A percentile compares a stretch with the other conserved stretches of the same genome.
phyloP scores from a whole-genome alignment of 2,888 invertebrate species.

The Trimorus sp. region DNA sequence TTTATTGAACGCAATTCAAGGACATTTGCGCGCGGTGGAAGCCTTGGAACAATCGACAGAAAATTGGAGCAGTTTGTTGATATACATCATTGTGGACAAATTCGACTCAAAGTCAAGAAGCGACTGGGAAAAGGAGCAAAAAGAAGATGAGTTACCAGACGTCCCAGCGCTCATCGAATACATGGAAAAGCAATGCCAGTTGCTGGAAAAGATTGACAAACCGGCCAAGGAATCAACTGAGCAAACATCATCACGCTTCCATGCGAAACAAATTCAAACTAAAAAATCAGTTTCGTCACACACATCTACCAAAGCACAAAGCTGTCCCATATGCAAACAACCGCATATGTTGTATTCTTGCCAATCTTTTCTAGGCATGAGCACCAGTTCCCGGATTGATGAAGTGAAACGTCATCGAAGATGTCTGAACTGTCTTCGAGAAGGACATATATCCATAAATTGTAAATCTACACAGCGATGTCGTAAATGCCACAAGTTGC shows the following conservation, averaged over 20 bases:
- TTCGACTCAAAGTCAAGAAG: conserved; percentile 64
- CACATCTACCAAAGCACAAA: background rate
- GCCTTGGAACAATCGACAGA: conserved; percentile 67
- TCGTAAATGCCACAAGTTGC: conserved; percentile 14
- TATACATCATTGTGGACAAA: conserved; percentile 68
- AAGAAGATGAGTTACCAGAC: conserved; percentile 13
- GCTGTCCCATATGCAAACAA: conserved; percentile 11
- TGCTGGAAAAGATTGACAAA: conserved; percentile 32
- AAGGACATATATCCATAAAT: conserved; percentile 1
- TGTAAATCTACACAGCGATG: conserved; percentile 13
- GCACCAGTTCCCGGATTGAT: background rate
- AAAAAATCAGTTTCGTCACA: background rate
- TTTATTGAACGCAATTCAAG: conserved; percentile 62
- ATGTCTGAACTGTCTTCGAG: conserved; percentile 20
- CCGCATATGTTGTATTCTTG: conserved; percentile 20
- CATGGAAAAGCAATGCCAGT: conserved; percentile 33
- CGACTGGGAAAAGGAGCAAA: conserved; percentile 65
- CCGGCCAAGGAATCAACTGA: conserved; percentile 11
- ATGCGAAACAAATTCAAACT: background rate
- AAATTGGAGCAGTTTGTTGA: conserved; percentile 67
- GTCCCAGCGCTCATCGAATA: conserved; percentile 26
- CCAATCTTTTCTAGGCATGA: background rate
- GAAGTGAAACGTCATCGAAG: conserved; percentile 12
- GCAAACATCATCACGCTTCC: background rate
- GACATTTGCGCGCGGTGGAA: conserved; percentile 63